Conservation (phyloP, 2,797 vertebrate species). For the Diplodus puntazzo region DNA sequence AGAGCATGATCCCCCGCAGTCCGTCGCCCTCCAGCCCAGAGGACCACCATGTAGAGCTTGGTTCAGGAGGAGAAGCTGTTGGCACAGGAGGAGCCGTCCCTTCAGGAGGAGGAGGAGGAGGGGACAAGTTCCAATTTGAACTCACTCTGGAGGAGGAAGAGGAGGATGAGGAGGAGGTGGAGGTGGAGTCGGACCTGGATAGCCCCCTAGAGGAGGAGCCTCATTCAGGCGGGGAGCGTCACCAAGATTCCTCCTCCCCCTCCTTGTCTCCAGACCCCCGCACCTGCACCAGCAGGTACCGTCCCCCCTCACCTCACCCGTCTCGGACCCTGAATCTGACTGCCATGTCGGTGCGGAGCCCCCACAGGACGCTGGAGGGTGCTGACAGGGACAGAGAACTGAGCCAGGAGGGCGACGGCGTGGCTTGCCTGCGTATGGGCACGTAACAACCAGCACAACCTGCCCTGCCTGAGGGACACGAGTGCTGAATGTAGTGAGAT, state of each 20-base stretch:
- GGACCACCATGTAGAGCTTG: conserved; percentile 65
- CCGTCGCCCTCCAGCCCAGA: conserved; percentile 84
- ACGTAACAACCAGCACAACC: conserved; percentile 82
- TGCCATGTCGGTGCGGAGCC: conserved; percentile 72
- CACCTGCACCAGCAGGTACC: conserved; percentile 60
- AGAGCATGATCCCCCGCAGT: conserved; percentile 94
- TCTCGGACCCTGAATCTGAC: conserved; percentile 66
- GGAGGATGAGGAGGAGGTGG: conserved; percentile 80
- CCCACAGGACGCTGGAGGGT: conserved; percentile 66
- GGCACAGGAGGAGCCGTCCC: conserved; percentile 48
- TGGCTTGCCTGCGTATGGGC: conserved; percentile 79
- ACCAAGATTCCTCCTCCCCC: conserved; percentile 63
- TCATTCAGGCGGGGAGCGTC: conserved; percentile 70
- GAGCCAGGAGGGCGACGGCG: conserved; percentile 78
- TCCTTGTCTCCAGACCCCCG: conserved; percentile 70
- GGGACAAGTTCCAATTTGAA: conserved; percentile 92
- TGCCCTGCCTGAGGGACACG: conserved; percentile 61
- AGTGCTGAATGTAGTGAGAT: conserved; percentile 33
- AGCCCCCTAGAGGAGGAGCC: conserved; percentile 84
- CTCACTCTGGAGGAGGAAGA: conserved; percentile 91
- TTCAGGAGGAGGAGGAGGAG: conserved; percentile 41
- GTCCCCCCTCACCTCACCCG: conserved; percentile 69
- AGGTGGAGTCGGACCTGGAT: conserved; percentile 78
- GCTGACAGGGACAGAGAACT: conserved; percentile 65
- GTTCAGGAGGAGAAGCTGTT: conserved; percentile 41